These are phyloP conservation scores for Drosophila paulistorum DNA, from an alignment of 1,140 invertebrate species.

Conservation along the genomic window DNA sequence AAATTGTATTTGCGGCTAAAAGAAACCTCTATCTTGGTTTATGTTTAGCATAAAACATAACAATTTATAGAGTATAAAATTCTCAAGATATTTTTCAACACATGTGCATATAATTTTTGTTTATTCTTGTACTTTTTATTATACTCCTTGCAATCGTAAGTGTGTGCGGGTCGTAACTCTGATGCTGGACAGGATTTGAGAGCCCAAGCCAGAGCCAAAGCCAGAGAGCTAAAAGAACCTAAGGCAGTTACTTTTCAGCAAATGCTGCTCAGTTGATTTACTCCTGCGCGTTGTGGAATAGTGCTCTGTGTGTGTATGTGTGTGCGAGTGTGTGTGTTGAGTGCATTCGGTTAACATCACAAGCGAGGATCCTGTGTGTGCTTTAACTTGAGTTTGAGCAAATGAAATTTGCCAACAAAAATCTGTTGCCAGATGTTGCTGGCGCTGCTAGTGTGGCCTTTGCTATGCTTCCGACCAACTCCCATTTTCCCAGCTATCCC, in stretches of 20 bases:
- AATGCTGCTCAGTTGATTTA: conserved; percentile 53
- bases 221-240: background rate
- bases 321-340: conserved; percentile 21
- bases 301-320: background rate
- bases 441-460: conserved; percentile 7
- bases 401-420: conserved; percentile 58
- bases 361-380: conserved; percentile 15
- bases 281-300: conserved; percentile 7
- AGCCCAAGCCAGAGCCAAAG: background rate
- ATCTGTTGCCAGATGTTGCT: conserved; percentile 44
- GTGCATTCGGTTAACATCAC: conserved; percentile 12
- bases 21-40: too few species aligned
- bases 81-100: conserved; percentile 25
- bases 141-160: background rate
- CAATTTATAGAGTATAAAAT: background rate
- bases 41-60: too few species aligned
- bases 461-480: background rate
- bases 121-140: conserved; percentile 1
- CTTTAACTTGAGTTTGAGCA: conserved; percentile 26
- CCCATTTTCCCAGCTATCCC: background rate
- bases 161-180: conserved; percentile 5
- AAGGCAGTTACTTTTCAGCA: conserved; percentile 35
- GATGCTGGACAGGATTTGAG: background rate
- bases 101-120: conserved; percentile 19
- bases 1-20: too few species aligned